Evolutionary conservation across 2,888 invertebrate species (phyloP).

Genomic region (Tachina grossa): DNA sequence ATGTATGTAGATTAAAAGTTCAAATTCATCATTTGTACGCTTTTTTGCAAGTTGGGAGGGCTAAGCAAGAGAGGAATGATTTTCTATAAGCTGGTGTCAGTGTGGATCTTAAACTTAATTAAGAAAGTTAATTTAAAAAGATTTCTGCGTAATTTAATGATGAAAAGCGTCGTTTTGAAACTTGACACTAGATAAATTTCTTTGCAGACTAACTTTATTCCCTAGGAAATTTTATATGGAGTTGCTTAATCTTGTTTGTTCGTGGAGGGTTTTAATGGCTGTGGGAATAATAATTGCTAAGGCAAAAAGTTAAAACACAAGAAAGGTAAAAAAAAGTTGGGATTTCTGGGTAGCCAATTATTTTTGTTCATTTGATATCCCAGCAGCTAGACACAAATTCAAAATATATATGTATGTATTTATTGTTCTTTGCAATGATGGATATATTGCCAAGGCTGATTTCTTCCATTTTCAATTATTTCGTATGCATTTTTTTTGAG

Average conservation of each 20-base stretch:
- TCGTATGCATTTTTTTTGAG: too few relatives aligned
- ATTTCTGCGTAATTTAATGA: conserved; percentile 6
- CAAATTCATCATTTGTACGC: conserved; percentile 32
- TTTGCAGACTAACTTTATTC: neutral
- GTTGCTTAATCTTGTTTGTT: neutral
- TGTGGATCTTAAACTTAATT: neutral
- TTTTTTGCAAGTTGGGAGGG: neutral
- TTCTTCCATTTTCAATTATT: too few relatives aligned
- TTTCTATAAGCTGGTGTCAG: neutral
- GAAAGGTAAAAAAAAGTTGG: neutral
- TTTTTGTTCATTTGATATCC: too few relatives aligned
- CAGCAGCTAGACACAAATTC: too few relatives aligned
- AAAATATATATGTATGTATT: too few relatives aligned
- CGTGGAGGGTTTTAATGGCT: neutral
- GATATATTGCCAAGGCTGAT: too few relatives aligned
- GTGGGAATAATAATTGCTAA: neutral
- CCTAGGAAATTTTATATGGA: neutral
- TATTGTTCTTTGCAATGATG: too few relatives aligned
- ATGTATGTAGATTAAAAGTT: conserved; percentile 35
- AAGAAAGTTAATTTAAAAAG: conserved; percentile 19
- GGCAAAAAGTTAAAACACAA: neutral
- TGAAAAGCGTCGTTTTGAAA: neutral
- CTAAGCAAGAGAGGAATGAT: too few relatives aligned
- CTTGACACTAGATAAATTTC: neutral
- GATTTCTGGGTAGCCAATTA: too few relatives aligned